Evolutionary conservation across 2,113 vertebrate species (phyloP), one percentile per base, ranked within the genome.

Genomic region (Spheniscus mendiculus): DNA sequence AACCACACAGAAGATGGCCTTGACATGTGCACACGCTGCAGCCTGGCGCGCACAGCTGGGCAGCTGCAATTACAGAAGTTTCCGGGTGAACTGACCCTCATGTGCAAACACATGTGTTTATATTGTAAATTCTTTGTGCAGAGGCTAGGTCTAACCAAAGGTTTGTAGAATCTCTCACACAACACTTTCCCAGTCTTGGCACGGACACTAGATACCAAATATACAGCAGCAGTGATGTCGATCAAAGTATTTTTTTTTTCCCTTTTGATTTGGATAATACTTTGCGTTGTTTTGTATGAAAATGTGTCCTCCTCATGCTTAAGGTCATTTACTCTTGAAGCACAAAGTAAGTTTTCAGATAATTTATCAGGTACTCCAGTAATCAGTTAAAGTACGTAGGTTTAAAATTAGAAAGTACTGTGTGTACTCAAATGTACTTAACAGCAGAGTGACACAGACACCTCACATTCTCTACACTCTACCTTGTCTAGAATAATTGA

Each of bases 51-150:
- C 90, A 93, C 86, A 95, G 88, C 96, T 89, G 94, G 90, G 59
- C 88, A 90, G 88, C 90, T 71, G 80, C 83, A 94, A 93, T 92
- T 81, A 63, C 90, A 74, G 76, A 70, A 23, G 59, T 17, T 52
- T 59, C 56, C 15, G 6, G 45, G 38, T 72, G 62, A 86, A 26
- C 83, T 96, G 95, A 96, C 85, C 93, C 86, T 86, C 42, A 7
- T 90, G 92, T 89, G 95, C 85, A 97, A 97, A 97, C 83, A 96
- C 42, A 61, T 0, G 0, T 79, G 84, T 93, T 96, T 97, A 77
- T 87, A 72, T 94, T 94, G 97, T 52, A 91, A 95, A 96, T 94
- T 96, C 92, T 93, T 97, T 65, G 34, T 52, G 89, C 81, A n/a
- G 58, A 44, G 53, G 45, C 44, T 85, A 59, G 34, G 13, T 72